phyloP scores from a whole-genome alignment of 2,888 invertebrate species.

The Harpalus rufipes region DNA sequence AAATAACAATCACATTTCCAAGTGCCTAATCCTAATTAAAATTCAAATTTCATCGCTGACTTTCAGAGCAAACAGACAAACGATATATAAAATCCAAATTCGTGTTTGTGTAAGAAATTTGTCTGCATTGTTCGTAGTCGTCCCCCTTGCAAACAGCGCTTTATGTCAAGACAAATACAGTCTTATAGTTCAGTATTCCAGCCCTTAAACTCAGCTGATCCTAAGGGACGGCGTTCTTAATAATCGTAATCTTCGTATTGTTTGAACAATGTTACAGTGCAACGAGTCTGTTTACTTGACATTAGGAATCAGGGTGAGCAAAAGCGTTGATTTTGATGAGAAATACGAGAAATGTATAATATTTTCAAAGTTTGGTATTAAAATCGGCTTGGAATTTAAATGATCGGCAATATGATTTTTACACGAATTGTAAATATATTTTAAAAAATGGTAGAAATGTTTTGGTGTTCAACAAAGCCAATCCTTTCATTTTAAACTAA shows the following conservation, averaged over 20 bases:
- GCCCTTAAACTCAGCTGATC: constrained; percentile 28
- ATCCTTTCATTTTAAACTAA: constrained; percentile 27
- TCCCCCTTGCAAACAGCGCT: constrained; percentile 25
- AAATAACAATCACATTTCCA: not conserved
- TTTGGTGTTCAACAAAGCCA: not conserved
- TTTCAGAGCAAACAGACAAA: constrained; percentile 18
- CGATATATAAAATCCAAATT: constrained; percentile 40
- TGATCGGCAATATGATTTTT: too few relatives aligned
- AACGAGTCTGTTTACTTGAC: constrained; percentile 11
- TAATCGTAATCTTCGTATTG: constrained; percentile 31
- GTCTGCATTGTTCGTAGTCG: constrained; percentile 7
- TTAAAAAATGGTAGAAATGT: too few relatives aligned
- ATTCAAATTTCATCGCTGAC: not conserved
- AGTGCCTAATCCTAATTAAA: constrained; percentile 11
- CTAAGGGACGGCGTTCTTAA: constrained; percentile 15
- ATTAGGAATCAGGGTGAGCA: not conserved
- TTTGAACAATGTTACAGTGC: constrained; percentile 11
- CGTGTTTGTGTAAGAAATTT: constrained; percentile 30
- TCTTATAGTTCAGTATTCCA: not conserved
- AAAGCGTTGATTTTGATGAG: not conserved
- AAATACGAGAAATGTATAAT: not conserved
- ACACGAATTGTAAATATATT: too few relatives aligned
- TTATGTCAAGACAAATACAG: constrained; percentile 49
- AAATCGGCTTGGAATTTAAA: too few relatives aligned
- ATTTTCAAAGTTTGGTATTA: too few relatives aligned